Evolutionary conservation across 2,113 vertebrate genomes (phyloP), one percentile per base, ranked within the genome.

Genomic region (cattle (Bos taurus)): DNA sequence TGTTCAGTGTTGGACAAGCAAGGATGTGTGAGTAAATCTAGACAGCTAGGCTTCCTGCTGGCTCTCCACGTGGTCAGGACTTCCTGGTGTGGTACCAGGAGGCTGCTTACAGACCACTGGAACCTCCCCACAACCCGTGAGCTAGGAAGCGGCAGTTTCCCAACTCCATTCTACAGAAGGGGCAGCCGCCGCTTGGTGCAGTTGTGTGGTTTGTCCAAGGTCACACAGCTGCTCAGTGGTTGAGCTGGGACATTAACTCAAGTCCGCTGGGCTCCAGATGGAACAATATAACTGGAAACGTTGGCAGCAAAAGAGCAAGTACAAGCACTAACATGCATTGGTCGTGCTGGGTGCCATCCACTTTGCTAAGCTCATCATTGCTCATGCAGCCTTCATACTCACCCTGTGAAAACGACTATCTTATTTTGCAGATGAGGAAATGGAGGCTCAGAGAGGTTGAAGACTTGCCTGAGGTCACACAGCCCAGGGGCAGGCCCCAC

Each of bases 311-410:
- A 56, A 54, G 30, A n/a, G 16, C 36, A 14, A 16, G 94, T 62
- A 64, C 36, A 23, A 50, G 26, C 25, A 26, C 5, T 11, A 6
- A 52, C 6, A 0, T 0, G 23, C 6, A 1, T 1, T 15, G 21
- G 64, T 3, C 0, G 8, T 8, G 30, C 57, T 13, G 25, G 19
- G 33, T 28, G 50, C 56, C 10, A 2, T 19, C 16, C 59, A 30
- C 33, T 5, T 46, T 4, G 13, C 52, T 30, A 57, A 52, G 71
- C 84, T 40, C 16, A 13, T 25, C 36, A 0, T 12, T 13, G 9
- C 23, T 84, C 33, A 4, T 3, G 81, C 19, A 23, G 87, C 25
- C 60, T 43, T 74, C n/a, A 5, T 6, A 2, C 19, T 36, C 33
- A 25, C 43, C 88, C 82, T 21, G 16, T 1, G 3, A 43, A 40